Conservation (phyloP, 1,140 invertebrate genomes). For the Leptestheria dahalacensis region DNA sequence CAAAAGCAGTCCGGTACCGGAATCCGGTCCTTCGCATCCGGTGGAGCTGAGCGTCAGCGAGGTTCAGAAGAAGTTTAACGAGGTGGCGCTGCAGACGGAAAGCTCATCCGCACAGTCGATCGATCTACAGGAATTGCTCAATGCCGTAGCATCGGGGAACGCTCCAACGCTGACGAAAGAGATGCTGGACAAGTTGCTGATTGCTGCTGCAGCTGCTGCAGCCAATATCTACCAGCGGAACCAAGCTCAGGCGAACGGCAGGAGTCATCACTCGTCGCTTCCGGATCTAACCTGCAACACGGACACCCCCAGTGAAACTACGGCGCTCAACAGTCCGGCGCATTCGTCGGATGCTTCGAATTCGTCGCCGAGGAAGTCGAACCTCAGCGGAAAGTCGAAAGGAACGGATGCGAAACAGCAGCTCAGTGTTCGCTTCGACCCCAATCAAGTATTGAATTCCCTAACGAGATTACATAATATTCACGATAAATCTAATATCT, state of each 20-base stretch:
- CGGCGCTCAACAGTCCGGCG: background rate
- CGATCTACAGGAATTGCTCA: background rate
- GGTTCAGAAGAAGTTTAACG: background rate
- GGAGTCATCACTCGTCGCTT: constrained; percentile 32
- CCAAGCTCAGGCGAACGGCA: background rate
- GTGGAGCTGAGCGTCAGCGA: background rate
- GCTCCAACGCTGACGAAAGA: background rate
- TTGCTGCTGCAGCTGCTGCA: background rate
- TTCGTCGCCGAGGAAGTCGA: constrained; percentile 16
- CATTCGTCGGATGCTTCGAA: background rate
- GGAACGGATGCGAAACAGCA: constrained; percentile 23
- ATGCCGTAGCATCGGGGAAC: background rate
- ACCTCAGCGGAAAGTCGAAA: constrained; percentile 10
- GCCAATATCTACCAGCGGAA: background rate
- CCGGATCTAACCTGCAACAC: constrained; percentile 33
- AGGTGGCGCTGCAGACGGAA: constrained; percentile 17
- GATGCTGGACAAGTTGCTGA: constrained; percentile 6
- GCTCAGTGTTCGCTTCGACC: constrained; percentile 44
- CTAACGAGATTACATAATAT: no score
- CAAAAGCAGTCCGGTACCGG: background rate
- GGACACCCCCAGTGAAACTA: background rate
- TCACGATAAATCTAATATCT: no score
- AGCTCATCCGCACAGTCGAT: background rate
- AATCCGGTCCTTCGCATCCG: background rate
- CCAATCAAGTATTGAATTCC: constrained; percentile 8